Percentiles rank a stretch among this genome's conserved stretches.
phyloP scores from a whole-genome alignment of 2,113 vertebrate species.

The Alouatta palliata region DNA sequence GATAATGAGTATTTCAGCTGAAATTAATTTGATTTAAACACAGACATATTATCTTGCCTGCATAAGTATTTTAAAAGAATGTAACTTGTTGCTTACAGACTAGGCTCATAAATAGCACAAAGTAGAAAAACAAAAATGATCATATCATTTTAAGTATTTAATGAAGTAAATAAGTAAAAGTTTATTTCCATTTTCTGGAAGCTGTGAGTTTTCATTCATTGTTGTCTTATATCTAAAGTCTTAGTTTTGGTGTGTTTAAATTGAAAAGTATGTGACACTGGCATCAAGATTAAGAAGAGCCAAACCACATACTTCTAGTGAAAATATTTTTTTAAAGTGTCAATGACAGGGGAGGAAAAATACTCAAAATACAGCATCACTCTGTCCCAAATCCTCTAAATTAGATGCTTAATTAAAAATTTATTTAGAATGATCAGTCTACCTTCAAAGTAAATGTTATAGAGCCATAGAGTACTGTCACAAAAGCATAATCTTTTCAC shows the following conservation, averaged over 20 bases:
- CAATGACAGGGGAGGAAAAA: background rate
- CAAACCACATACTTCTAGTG: background rate
- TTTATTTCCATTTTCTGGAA: background rate
- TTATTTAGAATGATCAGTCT: background rate
- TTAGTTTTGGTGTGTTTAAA: constrained; percentile 2
- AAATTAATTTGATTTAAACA: constrained; percentile 25
- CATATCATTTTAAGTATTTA: background rate
- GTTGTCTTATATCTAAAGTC: background rate
- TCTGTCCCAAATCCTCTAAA: background rate
- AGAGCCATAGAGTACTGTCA: background rate
- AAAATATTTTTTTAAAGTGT: background rate
- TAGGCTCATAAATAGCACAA: background rate
- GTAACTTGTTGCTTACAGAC: background rate
- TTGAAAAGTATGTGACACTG: background rate
- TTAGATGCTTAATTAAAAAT: constrained; percentile 38
- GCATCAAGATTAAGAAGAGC: background rate
- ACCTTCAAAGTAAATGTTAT: constrained; percentile 17
- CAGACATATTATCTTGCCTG: background rate
- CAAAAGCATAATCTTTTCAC: background rate
- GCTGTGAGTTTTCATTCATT: background rate
- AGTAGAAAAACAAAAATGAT: background rate
- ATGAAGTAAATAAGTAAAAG: background rate
- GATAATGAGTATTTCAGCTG: background rate
- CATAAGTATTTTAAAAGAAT: background rate
- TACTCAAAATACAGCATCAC: background rate